These are phyloP conservation scores for Apamea sordens DNA, from an alignment of 2,888 invertebrate species.

Conservation along the genomic window DNA sequence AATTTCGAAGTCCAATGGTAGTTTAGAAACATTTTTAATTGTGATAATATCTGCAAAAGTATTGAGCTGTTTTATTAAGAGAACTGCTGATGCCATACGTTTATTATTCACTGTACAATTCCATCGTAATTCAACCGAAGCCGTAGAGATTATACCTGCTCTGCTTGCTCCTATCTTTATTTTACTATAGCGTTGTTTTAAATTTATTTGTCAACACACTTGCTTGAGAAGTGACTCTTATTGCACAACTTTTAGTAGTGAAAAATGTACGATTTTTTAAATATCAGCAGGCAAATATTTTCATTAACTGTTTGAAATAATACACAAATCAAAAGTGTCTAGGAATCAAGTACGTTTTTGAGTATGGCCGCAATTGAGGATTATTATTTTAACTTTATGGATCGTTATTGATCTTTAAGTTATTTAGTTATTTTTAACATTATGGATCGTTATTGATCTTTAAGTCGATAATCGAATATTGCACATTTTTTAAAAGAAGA, in stretches of 20 bases:
- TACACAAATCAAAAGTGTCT: no score
- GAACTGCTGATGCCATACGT: neutral
- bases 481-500: no score
- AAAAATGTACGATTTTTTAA: neutral
- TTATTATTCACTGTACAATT: neutral
- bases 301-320: neutral
- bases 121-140: neutral
- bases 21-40: constrained; percentile 89
- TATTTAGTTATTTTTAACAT: no score
- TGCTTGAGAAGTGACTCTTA: neutral
- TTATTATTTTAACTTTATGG: no score
- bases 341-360: no score
- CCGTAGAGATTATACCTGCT: neutral
- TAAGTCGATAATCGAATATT: no score
- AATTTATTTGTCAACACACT: neutral
- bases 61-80: neutral
- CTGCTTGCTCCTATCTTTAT: neutral
- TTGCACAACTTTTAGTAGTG: neutral
- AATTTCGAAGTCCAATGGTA: constrained; percentile 87
- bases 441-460: no score
- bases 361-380: no score
- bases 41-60: constrained; percentile 87
- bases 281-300: neutral
- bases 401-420: no score
- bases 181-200: neutral